Evolutionary conservation across 2,888 invertebrate genomes (phyloP), one percentile per base, ranked within the genome.

Genomic region (Agrotis segetum): DNA sequence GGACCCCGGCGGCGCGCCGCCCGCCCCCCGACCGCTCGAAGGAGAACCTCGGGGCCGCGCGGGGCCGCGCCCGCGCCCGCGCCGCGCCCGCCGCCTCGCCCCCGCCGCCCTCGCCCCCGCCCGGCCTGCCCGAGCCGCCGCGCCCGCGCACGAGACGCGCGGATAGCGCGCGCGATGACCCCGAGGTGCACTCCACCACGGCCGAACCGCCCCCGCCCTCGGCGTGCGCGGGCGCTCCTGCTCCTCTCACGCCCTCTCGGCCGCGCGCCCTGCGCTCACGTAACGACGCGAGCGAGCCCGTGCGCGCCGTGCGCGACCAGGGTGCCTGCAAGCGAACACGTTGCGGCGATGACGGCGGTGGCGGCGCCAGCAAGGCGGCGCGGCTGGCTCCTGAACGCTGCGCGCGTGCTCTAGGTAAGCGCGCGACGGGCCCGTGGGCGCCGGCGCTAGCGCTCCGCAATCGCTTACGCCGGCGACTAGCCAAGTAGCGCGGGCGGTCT

Each of bases 31-130:
- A 89, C 87, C 92, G 94, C 90, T 93, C 92, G 88, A 95, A 95
- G 92, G 96, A 96, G 94, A 95, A 96, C 91, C 92, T 89, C 89
- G 92, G 91, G 89, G 91, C 86, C 89, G 91, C 88, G 85, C 87
- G 89, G 87, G 89, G 90, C 83, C 89, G 91, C 88, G 92, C 87
- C 71, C 91, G 91, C 91, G 90, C 84, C 83, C 90, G 88, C 90
- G 89, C 84, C 90, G 90, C 83, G 50, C 87, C 87, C 89, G 89
- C 82, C 87, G 87, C 88, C 78, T 85, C 81, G 64, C 74, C 85
- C 73, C 74, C 85, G 85, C 85, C 85, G 84, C 85, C 68, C 55
- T 69, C 60, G 76, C 83, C 79, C 83, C 88, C 76, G 61, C 85
- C 74, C 71, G 69, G 85, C 79, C 71, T 84, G 85, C 16, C 66